Base-by-base conservation (phyloP, 2,888 invertebrate species). In the Drosophila rubida region DNA sequence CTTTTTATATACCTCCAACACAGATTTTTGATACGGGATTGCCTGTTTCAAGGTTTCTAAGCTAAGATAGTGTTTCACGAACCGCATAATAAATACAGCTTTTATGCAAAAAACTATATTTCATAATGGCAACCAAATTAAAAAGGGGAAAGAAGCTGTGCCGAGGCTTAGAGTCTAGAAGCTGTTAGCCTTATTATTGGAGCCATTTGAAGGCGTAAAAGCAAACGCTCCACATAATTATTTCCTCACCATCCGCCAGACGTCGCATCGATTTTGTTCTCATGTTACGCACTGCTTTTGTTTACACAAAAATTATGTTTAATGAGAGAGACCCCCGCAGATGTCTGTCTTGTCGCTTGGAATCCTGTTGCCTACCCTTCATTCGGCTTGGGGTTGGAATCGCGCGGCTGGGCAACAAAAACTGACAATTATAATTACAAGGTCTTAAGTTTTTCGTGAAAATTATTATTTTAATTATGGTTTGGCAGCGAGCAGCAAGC, bases 381-480 rank as follows among this genome's bases (percentile, higher is more conserved):
- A 37, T 22, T 66, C 49, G 32, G 60, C 66, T 72, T 72, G 57
- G 75, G 75, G 78, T 75, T 72, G 75, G 78, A 77, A 66, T 46
- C 66, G 72, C n/a, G 32, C 60, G 72, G 42, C 41, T 45, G 64
- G 62, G 35, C 41, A 23, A 60, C 61, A 64, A 67, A 82, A 87
- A 87, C 82, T 83, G 90, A 90, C 90, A 90, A 88, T 90, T 89
- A 90, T 90, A 90, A 90, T 90, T 90, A 90, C 89, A 89, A 79
- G 79, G 89, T 83, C 90, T 90, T 90, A 90, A 90, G 89, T 85
- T 82, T 82, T 83, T 89, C 87, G 81, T 84, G 83, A 87, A 89
- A 90, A 90, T 90, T 90, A 89, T 90, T 85, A 90, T 90, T 90
- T 88, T 90, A 90, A 90, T 90, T 90, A 90, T 80, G 87, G 76